Evolutionary conservation across 2,888 invertebrate species (phyloP).

Genomic region (Plagiodera versicolora): DNA sequence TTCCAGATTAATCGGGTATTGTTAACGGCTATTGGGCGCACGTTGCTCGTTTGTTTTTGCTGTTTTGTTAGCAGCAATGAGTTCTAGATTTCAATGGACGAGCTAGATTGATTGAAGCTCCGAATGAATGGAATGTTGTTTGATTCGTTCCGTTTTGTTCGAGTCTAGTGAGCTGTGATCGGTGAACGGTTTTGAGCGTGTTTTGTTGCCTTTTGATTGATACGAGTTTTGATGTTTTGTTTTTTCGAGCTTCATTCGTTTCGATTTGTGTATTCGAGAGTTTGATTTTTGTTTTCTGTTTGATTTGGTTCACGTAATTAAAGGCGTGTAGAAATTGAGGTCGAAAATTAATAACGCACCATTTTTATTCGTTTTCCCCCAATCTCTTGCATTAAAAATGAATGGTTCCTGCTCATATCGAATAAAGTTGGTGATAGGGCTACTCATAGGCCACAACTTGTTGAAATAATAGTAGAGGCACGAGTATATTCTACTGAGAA

Average conservation of each 20-base stretch:
- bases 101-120: constrained; percentile 38
- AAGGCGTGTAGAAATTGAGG: background rate
- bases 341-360: background rate
- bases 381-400: too few species aligned
- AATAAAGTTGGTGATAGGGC: too few species aligned
- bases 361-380: too few species aligned
- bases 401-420: too few species aligned
- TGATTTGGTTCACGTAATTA: background rate
- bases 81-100: constrained; percentile 35
- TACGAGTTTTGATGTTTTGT: constrained; percentile 37
- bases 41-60: constrained; percentile 40
- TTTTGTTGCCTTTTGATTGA: constrained; percentile 39
- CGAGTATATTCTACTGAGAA: too few species aligned
- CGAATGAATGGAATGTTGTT: constrained; percentile 37
- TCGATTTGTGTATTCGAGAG: constrained; percentile 23
- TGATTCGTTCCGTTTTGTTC: constrained; percentile 42
- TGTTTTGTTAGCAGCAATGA: constrained; percentile 40
- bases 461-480: too few species aligned
- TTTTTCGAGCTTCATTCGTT: constrained; percentile 36
- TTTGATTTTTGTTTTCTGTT: constrained; percentile 8
- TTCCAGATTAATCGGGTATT: constrained; percentile 44
- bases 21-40: constrained; percentile 42
- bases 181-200: constrained; percentile 29
- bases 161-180: constrained; percentile 31
- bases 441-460: too few species aligned